A percentile compares a stretch with the other conserved stretches of the same genome.
These are phyloP conservation scores for Euzetes globulus DNA, from an alignment of 2,888 invertebrate genomes.

Conservation along the genomic window DNA sequence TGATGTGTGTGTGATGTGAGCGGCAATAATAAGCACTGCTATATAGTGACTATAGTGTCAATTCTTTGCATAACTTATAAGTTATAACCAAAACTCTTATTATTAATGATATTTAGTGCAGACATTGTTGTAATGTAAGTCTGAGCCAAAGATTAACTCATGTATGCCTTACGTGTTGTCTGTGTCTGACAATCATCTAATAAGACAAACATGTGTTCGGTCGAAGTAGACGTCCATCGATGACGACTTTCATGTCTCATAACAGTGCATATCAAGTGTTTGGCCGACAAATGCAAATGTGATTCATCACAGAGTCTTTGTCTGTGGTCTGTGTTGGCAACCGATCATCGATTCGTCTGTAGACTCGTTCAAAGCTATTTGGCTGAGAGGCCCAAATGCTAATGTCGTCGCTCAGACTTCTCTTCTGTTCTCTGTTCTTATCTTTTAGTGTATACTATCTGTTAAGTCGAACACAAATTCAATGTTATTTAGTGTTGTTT, in stretches of 20 bases:
- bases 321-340: conserved; percentile 16
- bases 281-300: background rate
- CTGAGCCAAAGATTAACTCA: conserved; percentile 13
- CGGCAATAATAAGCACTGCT: conserved; percentile 19
- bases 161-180: background rate
- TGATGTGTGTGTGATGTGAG: conserved; percentile 18
- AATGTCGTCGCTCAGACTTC: background rate
- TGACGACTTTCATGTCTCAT: background rate
- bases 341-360: background rate
- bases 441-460: conserved; percentile 11
- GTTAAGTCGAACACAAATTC: conserved; percentile 9
- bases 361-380: background rate
- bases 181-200: conserved; percentile 13
- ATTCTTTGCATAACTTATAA: conserved; percentile 25
- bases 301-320: background rate
- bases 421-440: background rate
- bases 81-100: background rate
- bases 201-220: conserved; percentile 9
- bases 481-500: background rate
- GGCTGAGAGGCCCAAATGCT: background rate
- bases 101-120: conserved; percentile 23
- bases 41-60: conserved; percentile 26
- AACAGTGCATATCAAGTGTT: background rate
- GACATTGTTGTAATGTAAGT: background rate
- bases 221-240: background rate